Percentiles rank a stretch among this genome's conserved stretches.
These are phyloP conservation scores for Mormyrops attenuatus DNA, from an alignment of 2,797 vertebrate species.

Conservation along the genomic window DNA sequence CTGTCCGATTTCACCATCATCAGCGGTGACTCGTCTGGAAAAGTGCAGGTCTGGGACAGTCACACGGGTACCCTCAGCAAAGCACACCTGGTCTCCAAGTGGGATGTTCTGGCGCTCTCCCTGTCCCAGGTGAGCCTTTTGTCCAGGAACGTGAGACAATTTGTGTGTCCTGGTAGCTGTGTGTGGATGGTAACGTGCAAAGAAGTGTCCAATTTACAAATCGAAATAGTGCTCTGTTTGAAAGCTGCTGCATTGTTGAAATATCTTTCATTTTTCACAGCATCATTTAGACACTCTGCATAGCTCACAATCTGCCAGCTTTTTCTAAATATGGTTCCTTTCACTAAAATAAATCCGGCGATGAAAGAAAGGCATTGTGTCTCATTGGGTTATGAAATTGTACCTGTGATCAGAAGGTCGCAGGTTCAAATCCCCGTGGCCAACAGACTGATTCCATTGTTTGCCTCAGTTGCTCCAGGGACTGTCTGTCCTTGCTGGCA, in stretches of 20 bases:
- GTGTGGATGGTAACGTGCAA: not conserved
- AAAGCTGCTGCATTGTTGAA: not conserved
- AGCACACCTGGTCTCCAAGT: slow-evolving; percentile 69
- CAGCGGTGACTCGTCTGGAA: slow-evolving; percentile 81
- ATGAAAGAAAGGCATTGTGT: not conserved
- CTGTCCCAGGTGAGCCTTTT: slow-evolving; percentile 64
- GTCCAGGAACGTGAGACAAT: not conserved
- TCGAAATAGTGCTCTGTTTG: not conserved
- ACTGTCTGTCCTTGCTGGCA: not conserved
- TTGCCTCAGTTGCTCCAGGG: not conserved
- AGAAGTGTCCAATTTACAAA: not conserved
- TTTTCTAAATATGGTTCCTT: not conserved
- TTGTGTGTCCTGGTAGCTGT: not conserved
- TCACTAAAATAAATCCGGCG: not conserved
- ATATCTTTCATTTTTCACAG: not conserved
- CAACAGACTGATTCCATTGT: not conserved
- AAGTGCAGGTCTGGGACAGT: slow-evolving; percentile 87
- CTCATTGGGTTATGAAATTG: not conserved
- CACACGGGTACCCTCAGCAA: slow-evolving; percentile 69
- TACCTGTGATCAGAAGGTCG: not conserved
- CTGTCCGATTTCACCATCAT: slow-evolving; percentile 70
- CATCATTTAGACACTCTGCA: not conserved
- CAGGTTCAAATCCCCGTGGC: not conserved
- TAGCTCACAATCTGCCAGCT: not conserved
- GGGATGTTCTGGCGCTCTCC: slow-evolving; percentile 70